Conservation (phyloP, 2,113 vertebrate genomes). For the Dendrocopos noguchii region DNA sequence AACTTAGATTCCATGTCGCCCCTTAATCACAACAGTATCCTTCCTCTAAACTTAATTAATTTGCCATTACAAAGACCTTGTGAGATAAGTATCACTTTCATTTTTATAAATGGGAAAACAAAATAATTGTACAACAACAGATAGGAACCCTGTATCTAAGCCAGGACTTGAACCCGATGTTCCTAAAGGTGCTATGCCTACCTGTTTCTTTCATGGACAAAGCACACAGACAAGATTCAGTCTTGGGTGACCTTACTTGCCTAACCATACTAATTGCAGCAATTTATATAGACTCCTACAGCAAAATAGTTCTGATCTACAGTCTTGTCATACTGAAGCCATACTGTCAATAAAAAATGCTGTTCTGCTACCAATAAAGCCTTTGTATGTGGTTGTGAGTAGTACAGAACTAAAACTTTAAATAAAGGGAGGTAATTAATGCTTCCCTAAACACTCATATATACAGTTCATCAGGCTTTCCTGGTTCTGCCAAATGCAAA, state of each 20-base stretch:
- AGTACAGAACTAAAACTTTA: neutral
- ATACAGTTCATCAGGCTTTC: neutral
- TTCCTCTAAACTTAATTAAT: conserved; percentile 15
- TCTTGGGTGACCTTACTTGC: neutral
- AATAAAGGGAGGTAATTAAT: neutral
- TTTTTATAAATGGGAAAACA: neutral
- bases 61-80: conserved; percentile 16
- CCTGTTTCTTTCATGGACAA: neutral
- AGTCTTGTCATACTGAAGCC: neutral
- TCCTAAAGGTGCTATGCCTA: neutral
- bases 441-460: neutral
- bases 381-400: rapidly evolving
- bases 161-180: neutral
- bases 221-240: neutral
- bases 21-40: conserved; percentile 2
- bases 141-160: neutral
- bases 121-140: conserved; percentile 26
- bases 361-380: neutral
- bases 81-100: conserved; percentile 8
- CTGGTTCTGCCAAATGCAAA: neutral
- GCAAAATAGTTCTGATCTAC: neutral
- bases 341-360: neutral
- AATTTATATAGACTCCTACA: neutral
- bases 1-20: neutral
- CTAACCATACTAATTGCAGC: neutral